Evolutionary conservation across 2,113 vertebrate species (phyloP).

Genomic region (Athene cunicularia): DNA sequence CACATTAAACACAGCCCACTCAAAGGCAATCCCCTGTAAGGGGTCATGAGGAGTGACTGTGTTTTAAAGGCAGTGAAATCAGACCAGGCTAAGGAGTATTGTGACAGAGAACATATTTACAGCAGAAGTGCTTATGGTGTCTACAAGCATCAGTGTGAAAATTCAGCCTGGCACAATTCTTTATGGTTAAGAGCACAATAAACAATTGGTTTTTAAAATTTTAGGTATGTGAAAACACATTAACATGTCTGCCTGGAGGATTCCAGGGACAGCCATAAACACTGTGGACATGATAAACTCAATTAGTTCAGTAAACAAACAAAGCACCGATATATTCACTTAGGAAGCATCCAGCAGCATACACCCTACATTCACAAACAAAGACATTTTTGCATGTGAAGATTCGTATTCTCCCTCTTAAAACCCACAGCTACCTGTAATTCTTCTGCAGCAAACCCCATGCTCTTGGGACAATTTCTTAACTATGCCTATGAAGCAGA

Average conservation of each 20-base stretch:
- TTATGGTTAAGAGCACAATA: slow-evolving; percentile 1
- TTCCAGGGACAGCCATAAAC: slow-evolving; percentile 44
- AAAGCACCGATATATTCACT: neutral
- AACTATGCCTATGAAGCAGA: neutral
- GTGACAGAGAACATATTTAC: neutral
- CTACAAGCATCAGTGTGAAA: neutral
- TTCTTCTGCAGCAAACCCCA: neutral
- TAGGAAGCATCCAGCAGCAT: neutral
- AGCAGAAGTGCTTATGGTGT: neutral
- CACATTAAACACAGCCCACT: neutral
- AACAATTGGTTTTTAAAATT: neutral
- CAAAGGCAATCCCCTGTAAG: neutral
- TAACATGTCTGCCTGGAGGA: slow-evolving; percentile 12
- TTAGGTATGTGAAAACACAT: slow-evolving; percentile 38
- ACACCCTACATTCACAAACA: neutral
- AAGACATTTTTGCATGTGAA: neutral
- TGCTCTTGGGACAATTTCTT: neutral
- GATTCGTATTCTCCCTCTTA: neutral
- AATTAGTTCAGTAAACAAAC: slow-evolving; percentile 51
- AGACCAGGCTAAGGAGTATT: neutral
- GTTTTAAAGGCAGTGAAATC: neutral
- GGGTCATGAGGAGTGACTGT: neutral
- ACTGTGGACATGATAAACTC: slow-evolving; percentile 19
- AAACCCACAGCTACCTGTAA: neutral
- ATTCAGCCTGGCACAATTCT: neutral